phyloP scores from a whole-genome alignment of 37 sponge, comb jelly and placozoan species.

The Cliona cf. orientalis region DNA sequence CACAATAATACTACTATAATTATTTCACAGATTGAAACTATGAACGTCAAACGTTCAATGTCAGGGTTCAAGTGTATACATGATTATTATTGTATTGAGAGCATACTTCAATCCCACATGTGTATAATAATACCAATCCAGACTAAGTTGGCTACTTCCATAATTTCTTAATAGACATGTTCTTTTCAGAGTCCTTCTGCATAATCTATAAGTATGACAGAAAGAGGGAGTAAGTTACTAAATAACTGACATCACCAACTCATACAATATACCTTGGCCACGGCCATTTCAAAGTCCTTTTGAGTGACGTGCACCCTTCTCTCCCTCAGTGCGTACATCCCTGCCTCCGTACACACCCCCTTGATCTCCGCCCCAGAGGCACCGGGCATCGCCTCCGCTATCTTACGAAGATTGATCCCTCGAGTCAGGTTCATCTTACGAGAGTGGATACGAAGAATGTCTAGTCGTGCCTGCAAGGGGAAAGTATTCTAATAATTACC shows the following conservation, averaged over 20 bases:
- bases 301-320: conserved; percentile 98
- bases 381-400: conserved; percentile 98
- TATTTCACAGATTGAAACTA: too few species aligned
- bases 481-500: too few species aligned
- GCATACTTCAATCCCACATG: too few species aligned
- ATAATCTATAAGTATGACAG: conserved; percentile 88
- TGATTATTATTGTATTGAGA: too few species aligned
- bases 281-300: conserved; percentile 99
- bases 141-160: too few species aligned
- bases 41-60: too few species aligned
- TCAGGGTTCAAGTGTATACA: too few species aligned
- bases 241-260: too few species aligned
- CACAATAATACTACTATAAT: too few species aligned
- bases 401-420: conserved; percentile 94
- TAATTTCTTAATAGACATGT: conserved; percentile 98
- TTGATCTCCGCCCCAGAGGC: conserved; percentile 97
- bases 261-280: conserved; percentile 79
- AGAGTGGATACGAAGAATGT: conserved; percentile 97
- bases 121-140: too few species aligned
- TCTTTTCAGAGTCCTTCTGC: conserved; percentile 98
- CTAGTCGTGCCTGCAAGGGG: conserved; percentile 90
- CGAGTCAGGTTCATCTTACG: conserved; percentile 99
- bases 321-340: conserved; percentile 99
- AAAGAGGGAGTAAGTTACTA: too few species aligned
- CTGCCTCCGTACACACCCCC: conserved; percentile 99